Percentiles rank a stretch among this genome's conserved stretches.
These are phyloP conservation scores for Sminthurides bifidus DNA, from an alignment of 1,140 invertebrate species.

Conservation along the genomic window DNA sequence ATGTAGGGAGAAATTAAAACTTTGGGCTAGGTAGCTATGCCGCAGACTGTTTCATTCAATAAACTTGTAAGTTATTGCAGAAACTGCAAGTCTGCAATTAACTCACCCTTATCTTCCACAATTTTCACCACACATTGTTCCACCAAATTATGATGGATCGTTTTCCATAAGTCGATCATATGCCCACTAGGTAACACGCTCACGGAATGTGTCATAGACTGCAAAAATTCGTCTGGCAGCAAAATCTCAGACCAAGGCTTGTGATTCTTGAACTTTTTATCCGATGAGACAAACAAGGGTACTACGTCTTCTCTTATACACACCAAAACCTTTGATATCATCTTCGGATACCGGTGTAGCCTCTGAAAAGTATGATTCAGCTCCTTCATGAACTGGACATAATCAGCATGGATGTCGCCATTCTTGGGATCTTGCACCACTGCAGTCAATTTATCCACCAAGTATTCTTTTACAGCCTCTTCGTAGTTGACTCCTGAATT, in stretches of 20 bases:
- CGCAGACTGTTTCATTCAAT: not conserved
- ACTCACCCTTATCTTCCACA: not conserved
- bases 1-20: not conserved
- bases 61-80: not conserved
- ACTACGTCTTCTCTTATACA: constrained; percentile 8
- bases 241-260: not conserved
- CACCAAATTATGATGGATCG: constrained; percentile 23
- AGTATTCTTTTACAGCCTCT: not conserved
- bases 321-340: constrained; percentile 22
- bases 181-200: constrained; percentile 19
- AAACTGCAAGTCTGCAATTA: not conserved
- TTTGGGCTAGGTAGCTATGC: not conserved
- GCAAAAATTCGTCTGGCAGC: constrained; percentile 16
- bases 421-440: constrained; percentile 1
- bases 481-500: not conserved
- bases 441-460: constrained; percentile 8
- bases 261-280: not conserved
- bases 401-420: not conserved
- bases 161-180: constrained; percentile 27
- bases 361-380: constrained; percentile 19
- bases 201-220: constrained; percentile 6
- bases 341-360: constrained; percentile 23
- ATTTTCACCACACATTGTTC: constrained; percentile 23
- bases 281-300: not conserved
- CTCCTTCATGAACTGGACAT: constrained; percentile 17